Percentiles rank a stretch among this genome's conserved stretches.
Conservation (phyloP, 2,888 invertebrate genomes). For the Apomyelois bistriatella region DNA sequence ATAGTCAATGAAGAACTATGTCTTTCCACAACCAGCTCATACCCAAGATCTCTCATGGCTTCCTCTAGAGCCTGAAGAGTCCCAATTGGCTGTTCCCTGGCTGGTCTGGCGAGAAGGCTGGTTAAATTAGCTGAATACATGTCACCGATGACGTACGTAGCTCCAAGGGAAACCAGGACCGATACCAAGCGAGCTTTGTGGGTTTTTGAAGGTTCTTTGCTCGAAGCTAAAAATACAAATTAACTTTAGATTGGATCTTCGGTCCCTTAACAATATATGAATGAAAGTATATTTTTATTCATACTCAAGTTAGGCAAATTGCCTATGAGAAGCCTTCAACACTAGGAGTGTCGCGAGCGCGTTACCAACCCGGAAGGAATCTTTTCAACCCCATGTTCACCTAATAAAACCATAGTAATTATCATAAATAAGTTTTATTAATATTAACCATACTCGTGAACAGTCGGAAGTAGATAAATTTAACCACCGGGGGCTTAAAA, state of each 20-base stretch:
- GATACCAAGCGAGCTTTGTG: conserved; percentile 85
- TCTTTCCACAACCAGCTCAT: conserved; percentile 84
- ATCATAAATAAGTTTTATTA: no score
- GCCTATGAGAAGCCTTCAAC: no score
- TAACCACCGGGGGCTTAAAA: no score
- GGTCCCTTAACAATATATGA: not conserved
- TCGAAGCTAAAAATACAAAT: conserved; percentile 58
- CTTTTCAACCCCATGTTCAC: no score
- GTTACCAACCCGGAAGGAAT: no score
- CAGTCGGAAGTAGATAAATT: no score
- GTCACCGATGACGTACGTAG: conserved; percentile 88
- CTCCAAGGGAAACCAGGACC: conserved; percentile 85
- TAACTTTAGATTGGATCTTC: not conserved
- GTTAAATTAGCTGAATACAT: conserved; percentile 90
- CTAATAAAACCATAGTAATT: no score
- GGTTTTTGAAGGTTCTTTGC: conserved; percentile 81
- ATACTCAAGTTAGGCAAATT: no score
- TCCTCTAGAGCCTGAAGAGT: conserved; percentile 82
- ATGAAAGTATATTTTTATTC: no score
- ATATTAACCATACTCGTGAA: no score
- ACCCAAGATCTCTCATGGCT: conserved; percentile 83
- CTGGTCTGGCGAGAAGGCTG: conserved; percentile 85
- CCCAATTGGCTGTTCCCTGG: conserved; percentile 84
- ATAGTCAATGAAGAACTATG: conserved; percentile 86
- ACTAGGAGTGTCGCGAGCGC: no score